Percentiles rank a stretch among this genome's conserved stretches.
Conservation (phyloP, 2,113 vertebrate species). For the Sardina pilchardus region DNA sequence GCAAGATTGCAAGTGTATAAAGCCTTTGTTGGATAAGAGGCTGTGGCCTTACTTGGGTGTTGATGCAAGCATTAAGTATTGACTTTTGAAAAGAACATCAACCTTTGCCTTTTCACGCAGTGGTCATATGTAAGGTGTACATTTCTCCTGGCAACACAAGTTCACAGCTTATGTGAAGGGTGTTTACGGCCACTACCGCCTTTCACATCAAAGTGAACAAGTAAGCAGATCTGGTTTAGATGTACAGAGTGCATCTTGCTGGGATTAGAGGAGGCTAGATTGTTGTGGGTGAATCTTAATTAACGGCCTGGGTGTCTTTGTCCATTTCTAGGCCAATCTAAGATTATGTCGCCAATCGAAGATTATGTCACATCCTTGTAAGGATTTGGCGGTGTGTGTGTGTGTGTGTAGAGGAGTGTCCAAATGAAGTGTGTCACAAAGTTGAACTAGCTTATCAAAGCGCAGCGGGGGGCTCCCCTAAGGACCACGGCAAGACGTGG, state of each 20-base stretch:
- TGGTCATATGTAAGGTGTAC: not conserved
- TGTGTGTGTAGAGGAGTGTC: not conserved
- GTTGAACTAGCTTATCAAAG: conserved; percentile 45
- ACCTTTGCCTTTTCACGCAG: not conserved
- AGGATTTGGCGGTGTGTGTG: not conserved
- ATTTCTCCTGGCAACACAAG: not conserved
- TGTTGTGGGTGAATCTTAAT: conserved; percentile 38
- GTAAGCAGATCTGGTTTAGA: not conserved
- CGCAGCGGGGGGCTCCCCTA: conserved; percentile 31
- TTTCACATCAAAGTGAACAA: conserved; percentile 2
- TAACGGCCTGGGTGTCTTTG: conserved; percentile 35
- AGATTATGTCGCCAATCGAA: conserved; percentile 44
- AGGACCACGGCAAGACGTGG: conserved; percentile 19
- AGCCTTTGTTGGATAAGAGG: conserved; percentile 1
- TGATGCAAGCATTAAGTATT: not conserved
- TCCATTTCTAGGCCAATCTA: conserved; percentile 50
- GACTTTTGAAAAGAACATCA: not conserved
- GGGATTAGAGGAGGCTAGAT: not conserved
- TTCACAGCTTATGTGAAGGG: not conserved
- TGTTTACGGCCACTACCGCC: not conserved
- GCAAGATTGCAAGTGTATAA: not conserved
- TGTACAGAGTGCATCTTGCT: not conserved
- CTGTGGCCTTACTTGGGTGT: not conserved
- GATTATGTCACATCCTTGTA: conserved; percentile 31
- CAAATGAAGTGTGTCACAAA: conserved; percentile 50